Conservation (phyloP, 2,888 invertebrate species). For the Buathra laborator region DNA sequence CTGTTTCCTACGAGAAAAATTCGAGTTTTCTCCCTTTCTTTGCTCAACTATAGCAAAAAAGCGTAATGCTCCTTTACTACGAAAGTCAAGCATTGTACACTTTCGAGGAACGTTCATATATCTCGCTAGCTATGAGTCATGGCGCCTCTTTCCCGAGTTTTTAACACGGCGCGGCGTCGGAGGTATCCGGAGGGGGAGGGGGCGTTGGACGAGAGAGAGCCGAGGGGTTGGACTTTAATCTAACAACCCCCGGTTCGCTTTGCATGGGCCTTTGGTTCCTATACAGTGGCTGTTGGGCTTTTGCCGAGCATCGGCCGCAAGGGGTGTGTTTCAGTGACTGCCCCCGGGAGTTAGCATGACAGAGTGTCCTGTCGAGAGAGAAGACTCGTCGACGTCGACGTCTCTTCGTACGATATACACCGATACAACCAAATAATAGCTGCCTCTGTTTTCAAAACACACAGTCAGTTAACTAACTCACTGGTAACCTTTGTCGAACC, state of each 20-base stretch:
- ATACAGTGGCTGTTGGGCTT: slow-evolving; percentile 50
- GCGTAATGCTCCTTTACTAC: not conserved
- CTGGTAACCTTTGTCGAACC: not conserved
- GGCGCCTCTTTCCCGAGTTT: slow-evolving; percentile 79
- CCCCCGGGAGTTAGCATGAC: slow-evolving; percentile 62
- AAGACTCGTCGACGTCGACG: slow-evolving; percentile 17
- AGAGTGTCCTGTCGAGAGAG: slow-evolving; percentile 36
- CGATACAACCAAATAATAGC: slow-evolving; percentile 17
- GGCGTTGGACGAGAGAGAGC: slow-evolving; percentile 74
- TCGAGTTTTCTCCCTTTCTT: not conserved
- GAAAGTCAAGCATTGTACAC: slow-evolving; percentile 64
- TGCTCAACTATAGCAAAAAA: not conserved
- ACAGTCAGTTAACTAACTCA: slow-evolving; percentile 16
- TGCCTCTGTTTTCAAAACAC: slow-evolving; percentile 1
- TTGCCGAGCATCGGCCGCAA: slow-evolving; percentile 75
- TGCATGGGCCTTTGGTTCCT: slow-evolving; percentile 78
- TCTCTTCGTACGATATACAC: slow-evolving; percentile 18
- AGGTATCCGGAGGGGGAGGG: slow-evolving; percentile 78
- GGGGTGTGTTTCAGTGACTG: slow-evolving; percentile 78
- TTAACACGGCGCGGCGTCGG: slow-evolving; percentile 81
- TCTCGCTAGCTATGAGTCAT: slow-evolving; percentile 80
- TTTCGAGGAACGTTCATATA: slow-evolving; percentile 71
- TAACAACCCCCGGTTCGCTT: slow-evolving; percentile 83
- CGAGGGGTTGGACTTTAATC: slow-evolving; percentile 83
- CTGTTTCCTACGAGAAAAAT: not conserved